phyloP scores from a whole-genome alignment of 2,888 invertebrate species.

The Microdon myrmicae region DNA sequence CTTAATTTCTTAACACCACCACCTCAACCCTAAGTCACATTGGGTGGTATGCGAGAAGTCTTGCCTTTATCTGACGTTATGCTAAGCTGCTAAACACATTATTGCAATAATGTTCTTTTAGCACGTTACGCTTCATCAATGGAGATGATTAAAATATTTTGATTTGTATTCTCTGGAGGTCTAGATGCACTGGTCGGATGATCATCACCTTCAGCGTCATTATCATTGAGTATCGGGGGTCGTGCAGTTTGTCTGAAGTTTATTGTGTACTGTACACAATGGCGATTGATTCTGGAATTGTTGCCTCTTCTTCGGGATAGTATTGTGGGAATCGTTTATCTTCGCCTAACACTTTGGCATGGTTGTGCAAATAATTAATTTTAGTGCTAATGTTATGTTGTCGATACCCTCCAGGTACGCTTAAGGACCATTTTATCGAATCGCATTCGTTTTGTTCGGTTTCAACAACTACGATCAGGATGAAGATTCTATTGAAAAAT shows the following conservation, averaged over 20 bases:
- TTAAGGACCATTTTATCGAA: too few relatives aligned
- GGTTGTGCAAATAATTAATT: constrained; percentile 38
- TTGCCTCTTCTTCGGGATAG: not conserved
- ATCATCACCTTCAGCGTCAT: too few relatives aligned
- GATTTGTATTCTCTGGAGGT: constrained; percentile 43
- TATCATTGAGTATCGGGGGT: too few relatives aligned
- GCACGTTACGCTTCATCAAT: constrained; percentile 47
- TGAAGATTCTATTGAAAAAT: too few relatives aligned
- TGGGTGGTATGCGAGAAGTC: constrained; percentile 29
- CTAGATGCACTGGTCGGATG: too few relatives aligned
- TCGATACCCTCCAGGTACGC: too few relatives aligned
- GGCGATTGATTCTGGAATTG: not conserved
- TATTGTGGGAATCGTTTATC: constrained; percentile 28
- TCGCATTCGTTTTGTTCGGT: too few relatives aligned
- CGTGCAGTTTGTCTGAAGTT: not conserved
- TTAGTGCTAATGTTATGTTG: constrained; percentile 17
- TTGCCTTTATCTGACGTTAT: constrained; percentile 2
- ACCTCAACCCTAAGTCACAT: constrained; percentile 3
- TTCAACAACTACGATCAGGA: not conserved
- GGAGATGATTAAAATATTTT: constrained; percentile 52
- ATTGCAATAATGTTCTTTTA: constrained; percentile 28
- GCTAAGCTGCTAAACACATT: too few relatives aligned
- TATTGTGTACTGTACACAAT: too few relatives aligned
- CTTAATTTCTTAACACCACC: constrained; percentile 17
- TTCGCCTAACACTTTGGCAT: constrained; percentile 10